Percentiles rank a stretch among this genome's conserved stretches.
phyloP scores from a whole-genome alignment of 2,797 vertebrate species.

The Danio kyathit region DNA sequence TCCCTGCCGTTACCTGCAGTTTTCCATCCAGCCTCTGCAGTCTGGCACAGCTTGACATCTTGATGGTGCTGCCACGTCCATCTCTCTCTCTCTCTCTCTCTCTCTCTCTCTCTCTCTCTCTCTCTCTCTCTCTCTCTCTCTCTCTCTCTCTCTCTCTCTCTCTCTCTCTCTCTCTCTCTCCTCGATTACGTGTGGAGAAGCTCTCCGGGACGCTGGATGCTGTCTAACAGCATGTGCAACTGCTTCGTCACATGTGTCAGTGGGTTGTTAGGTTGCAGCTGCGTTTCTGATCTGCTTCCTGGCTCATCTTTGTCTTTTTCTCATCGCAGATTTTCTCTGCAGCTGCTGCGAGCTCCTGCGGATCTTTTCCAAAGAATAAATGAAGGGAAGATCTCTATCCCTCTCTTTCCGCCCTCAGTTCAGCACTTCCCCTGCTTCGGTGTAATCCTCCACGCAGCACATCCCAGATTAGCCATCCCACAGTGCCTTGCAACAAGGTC shows the following conservation, averaged over 20 bases:
- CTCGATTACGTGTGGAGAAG: constrained; percentile 22
- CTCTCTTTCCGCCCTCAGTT: constrained; percentile 10
- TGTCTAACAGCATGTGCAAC: constrained; percentile 35
- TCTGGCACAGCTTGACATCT: constrained; percentile 23
- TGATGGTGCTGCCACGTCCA: constrained; percentile 32
- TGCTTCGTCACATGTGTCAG: constrained; percentile 42
- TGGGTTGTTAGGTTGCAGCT: constrained; percentile 33
- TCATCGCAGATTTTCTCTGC: not conserved
- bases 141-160: constrained; percentile 29
- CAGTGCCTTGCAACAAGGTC: constrained; percentile 18
- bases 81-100: constrained; percentile 24
- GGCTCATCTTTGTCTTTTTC: constrained; percentile 30
- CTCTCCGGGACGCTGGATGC: constrained; percentile 14
- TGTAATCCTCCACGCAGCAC: constrained; percentile 33
- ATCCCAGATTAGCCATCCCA: constrained; percentile 45
- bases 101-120: constrained; percentile 16
- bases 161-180: constrained; percentile 20
- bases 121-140: constrained; percentile 29
- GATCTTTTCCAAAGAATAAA: constrained; percentile 22
- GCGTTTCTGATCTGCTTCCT: constrained; percentile 19
- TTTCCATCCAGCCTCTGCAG: constrained; percentile 16
- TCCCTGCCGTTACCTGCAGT: not conserved
- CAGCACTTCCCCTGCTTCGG: constrained; percentile 12
- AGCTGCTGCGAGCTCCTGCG: constrained; percentile 2
- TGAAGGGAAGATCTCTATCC: constrained; percentile 19